Evolutionary conservation across 2,888 invertebrate genomes (phyloP), one percentile per base, ranked within the genome.

Genomic region (Holacanthella duospinosa): DNA sequence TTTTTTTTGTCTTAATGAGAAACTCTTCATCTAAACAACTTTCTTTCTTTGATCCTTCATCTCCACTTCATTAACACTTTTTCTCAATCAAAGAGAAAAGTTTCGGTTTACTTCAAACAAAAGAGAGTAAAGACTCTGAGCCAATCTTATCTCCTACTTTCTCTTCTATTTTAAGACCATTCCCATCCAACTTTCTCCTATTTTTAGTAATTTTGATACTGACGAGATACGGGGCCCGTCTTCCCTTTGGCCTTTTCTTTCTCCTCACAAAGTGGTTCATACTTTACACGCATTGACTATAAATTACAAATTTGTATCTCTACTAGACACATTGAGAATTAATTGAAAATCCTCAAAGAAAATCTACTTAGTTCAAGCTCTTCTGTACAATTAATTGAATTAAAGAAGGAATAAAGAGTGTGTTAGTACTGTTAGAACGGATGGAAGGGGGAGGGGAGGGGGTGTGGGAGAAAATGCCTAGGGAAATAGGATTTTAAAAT

Each of bases 51-150:
- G 48, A 48, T 48, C 48, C 48, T 48, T 48, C 48, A 48, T 48
- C 21, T 21, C 48, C 21, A 16, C 48, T 48, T 48, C 58, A 62
- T 60, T 56, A 29, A 60, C 56, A 27, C 55, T 61, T 56, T 48
- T 53, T 55, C 48, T 48, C 48, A 48, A 48, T 48, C 48, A 48
- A 48, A 21, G 48, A 48, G 16, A 36, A 36, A 16, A 48, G 21
- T 9, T 48, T 48, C 4, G 19, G 21, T 36, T 36, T 36, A 12
- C 9, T 12, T 12, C 36, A 12, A 48, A 48, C 48, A n/a, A 48
- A 9, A 48, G 48, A 9, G 36, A 16, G 36, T 21, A 9, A 36
- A 16, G 36, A 6, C 36, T 36, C 6, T 6, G 36, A 36, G 6
- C 36, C 36, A 36, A 36, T 36, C n/a, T n/a, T n/a, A n/a, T n/a